Base-by-base conservation (phyloP, 2,113 vertebrate genomes). In the Microcebus jonahi region DNA sequence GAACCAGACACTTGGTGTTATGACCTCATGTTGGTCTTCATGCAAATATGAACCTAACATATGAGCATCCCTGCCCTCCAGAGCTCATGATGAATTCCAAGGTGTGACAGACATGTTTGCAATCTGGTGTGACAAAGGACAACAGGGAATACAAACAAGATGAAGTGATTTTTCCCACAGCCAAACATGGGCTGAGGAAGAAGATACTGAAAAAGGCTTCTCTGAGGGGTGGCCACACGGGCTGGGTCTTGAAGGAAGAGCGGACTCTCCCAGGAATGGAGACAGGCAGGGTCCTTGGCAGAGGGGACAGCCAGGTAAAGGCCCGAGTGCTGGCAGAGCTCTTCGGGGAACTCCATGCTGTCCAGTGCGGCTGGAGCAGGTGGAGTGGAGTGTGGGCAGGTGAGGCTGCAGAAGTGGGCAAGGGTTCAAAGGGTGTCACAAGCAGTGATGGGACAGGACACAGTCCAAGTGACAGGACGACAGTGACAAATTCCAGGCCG, bases 341-440 rank as follows among this genome's bases (percentile, higher is more conserved):
- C 34, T 2, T n/a, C 9, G 23, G 42, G 68, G 10, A 39, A 7
- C 8, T 23, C 34, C 25, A 12, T 0, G 5, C 31, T 36, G 39
- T 21, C 68, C 10, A 0, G 20, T 4, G 17, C 3, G 0, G n/a
- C 53, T 13, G 17, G 25, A 20, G 11, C 3, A 48, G 23, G 55
- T 12, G 31, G 18, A 15, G 50, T 55, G 25, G 25, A 31, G 39
- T 21, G 15, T n/a, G 55, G 6, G 31, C 34, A 20, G 29, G 50
- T 7, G 50, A 57, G 50, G 8, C 23, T 71, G 45, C 25, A 21
- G n/a, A 39, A 4, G 29, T 31, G 67, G 2, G 10, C 3, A n/a
- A 39, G 34, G 34, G 45, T 10, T 68, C 48, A 15, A 25, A 45
- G 34, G 63, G 48, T 36, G n/a, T 36, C 14, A 25, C 5, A 8